Evolutionary conservation across 2,113 vertebrate genomes (phyloP).

Genomic region (Crotalus tigris): DNA sequence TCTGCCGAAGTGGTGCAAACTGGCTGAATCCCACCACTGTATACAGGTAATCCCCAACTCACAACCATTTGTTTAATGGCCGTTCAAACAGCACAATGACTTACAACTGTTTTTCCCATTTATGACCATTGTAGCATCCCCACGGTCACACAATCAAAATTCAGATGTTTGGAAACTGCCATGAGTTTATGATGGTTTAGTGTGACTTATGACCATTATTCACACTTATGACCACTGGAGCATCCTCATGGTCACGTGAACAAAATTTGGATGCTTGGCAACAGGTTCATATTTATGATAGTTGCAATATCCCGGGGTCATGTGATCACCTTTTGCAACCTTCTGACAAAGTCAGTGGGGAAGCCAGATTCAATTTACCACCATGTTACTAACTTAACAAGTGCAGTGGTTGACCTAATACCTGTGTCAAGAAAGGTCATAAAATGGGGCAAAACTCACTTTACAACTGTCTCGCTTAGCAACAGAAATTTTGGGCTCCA

Average conservation of each 20-base stretch:
- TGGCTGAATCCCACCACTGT: no score
- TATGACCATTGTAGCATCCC: not conserved
- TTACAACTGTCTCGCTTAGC: not conserved
- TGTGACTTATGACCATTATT: not conserved
- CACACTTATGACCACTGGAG: not conserved
- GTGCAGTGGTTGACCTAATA: not conserved
- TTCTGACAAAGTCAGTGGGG: not conserved
- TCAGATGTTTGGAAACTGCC: not conserved
- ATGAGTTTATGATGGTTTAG: not conserved
- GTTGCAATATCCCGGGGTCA: not conserved
- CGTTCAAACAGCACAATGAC: not conserved
- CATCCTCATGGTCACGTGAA: not conserved
- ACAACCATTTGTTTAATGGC: not conserved
- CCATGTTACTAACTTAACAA: not conserved
- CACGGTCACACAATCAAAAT: not conserved
- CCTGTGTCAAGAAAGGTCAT: no score
- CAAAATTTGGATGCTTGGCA: not conserved
- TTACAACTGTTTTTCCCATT: not conserved
- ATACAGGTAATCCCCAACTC: not conserved
- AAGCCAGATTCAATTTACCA: not conserved
- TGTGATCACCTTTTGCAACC: not conserved
- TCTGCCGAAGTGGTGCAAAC: no score
- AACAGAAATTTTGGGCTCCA: not conserved
- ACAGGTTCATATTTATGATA: not conserved
- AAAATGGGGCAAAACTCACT: no score